Evolutionary conservation across 2,797 vertebrate genomes (phyloP).

Genomic region (Lithobates pipiens): DNA sequence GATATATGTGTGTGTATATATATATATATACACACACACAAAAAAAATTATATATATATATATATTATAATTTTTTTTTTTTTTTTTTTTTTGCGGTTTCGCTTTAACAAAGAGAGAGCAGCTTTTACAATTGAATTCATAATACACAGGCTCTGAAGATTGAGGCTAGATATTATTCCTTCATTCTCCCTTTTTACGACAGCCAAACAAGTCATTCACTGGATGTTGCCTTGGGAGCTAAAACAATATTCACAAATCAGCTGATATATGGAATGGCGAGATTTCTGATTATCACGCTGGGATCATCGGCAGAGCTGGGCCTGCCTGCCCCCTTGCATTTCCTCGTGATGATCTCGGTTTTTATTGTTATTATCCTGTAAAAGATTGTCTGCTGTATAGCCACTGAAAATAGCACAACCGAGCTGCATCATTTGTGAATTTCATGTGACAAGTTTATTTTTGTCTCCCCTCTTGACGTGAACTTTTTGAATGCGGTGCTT

Average conservation of each 20-base stretch:
- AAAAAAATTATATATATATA: too few species aligned
- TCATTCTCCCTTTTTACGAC: not conserved
- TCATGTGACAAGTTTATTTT: not conserved
- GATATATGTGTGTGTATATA: too few species aligned
- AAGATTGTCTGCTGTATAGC: not conserved
- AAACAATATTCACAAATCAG: conserved; percentile 11
- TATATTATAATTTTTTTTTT: too few species aligned
- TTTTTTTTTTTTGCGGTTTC: too few species aligned
- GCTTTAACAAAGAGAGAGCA: too few species aligned
- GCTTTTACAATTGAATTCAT: too few species aligned
- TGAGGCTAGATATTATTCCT: not conserved
- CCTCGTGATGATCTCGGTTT: not conserved
- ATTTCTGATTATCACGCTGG: not conserved
- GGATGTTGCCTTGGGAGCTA: not conserved
- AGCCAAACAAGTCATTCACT: not conserved
- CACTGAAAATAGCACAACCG: not conserved
- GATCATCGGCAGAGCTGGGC: not conserved
- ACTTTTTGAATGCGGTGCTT: not conserved
- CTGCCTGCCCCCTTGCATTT: not conserved
- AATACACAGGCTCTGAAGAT: too few species aligned
- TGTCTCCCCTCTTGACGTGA: not conserved
- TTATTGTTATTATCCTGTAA: not conserved
- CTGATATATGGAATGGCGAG: not conserved
- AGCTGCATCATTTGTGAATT: not conserved
- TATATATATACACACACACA: too few species aligned